Conservation (phyloP, 2,797 vertebrate genomes). For the Onychomys leucogaster region DNA sequence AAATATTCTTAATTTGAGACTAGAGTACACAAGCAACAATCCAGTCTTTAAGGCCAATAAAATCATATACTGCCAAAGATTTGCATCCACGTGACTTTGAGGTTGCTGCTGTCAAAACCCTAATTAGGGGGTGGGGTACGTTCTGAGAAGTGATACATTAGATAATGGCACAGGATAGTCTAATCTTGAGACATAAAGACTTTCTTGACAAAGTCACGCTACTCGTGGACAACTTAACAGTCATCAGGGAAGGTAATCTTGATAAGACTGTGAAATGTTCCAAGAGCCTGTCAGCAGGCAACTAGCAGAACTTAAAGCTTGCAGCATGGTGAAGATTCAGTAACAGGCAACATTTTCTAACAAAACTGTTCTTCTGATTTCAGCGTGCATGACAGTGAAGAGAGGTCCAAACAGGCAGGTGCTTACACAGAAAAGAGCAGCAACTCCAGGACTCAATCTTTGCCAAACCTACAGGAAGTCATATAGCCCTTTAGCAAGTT, state of each 20-base stretch:
- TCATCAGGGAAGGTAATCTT: conserved; percentile 13
- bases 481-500: not conserved
- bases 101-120: not conserved
- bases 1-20: not conserved
- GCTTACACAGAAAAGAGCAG: not conserved
- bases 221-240: not conserved
- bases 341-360: conserved; percentile 22
- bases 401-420: not conserved
- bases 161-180: not conserved
- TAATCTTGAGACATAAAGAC: not conserved
- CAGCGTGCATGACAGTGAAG: not conserved
- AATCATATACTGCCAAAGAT: conserved; percentile 27
- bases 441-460: not conserved
- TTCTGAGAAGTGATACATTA: not conserved
- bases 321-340: not conserved
- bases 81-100: not conserved
- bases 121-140: not conserved
- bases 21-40: not conserved
- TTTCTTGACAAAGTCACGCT: not conserved
- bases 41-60: not conserved
- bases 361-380: not conserved
- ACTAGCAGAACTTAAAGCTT: conserved; percentile 17
- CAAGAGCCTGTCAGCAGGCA: not conserved
- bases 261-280: not conserved
- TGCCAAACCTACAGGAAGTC: not conserved